These are phyloP conservation scores for Anolis apletophallus DNA, from an alignment of 2,797 vertebrate species.

Conservation along the genomic window DNA sequence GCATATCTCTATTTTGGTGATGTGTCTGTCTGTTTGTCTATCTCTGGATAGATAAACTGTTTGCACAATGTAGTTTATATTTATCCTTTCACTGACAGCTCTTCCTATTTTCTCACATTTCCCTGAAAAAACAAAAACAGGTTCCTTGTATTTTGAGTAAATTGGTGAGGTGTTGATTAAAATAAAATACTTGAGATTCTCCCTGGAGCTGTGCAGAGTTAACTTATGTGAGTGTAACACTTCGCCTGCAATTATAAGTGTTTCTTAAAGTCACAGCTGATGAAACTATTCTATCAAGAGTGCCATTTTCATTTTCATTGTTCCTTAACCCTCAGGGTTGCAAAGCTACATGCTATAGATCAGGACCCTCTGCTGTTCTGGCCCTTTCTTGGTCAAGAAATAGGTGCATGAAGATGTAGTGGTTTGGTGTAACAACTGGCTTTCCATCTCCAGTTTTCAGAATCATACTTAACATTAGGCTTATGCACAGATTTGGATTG, in stretches of 20 bases:
- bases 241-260: constrained; percentile 3
- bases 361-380: not conserved
- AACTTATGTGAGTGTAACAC: not conserved
- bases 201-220: not conserved
- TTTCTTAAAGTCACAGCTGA: constrained; percentile 21
- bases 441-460: not conserved
- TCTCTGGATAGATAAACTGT: not conserved
- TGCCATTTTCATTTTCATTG: not conserved
- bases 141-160: not conserved
- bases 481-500: too few species aligned
- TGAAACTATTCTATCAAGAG: not conserved
- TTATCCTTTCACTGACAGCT: constrained; percentile 28
- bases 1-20: too few species aligned
- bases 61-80: constrained; percentile 17
- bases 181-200: constrained; percentile 25
- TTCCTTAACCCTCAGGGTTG: not conserved
- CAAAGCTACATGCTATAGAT: not conserved
- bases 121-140: constrained; percentile 18
- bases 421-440: not conserved
- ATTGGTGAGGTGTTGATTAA: constrained; percentile 39
- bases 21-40: too few species aligned
- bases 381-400: not conserved
- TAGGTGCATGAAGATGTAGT: not conserved
- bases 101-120: constrained; percentile 21
- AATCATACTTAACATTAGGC: too few species aligned